Base-by-base conservation (phyloP, 2,113 vertebrate species). In the Triplophysa siluroides region DNA sequence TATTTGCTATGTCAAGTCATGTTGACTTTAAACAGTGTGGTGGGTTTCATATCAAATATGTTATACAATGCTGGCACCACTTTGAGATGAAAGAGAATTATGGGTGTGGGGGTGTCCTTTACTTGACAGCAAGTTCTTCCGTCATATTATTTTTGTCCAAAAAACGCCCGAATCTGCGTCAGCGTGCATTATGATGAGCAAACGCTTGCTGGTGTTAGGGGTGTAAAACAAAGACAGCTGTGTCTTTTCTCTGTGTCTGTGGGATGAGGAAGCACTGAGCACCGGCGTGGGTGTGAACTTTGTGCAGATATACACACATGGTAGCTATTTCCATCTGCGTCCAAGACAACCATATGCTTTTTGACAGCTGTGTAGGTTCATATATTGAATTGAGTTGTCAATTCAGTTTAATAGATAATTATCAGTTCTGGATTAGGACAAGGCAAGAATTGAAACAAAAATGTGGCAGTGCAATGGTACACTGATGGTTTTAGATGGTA, bases 181-280 rank as follows among this genome's bases (percentile, higher is more conserved):
- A 78, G 68, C 73, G 78, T 68, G 61, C 70, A 45, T 83, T 83
- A 81, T 82, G 78, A 45, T 50, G 60, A 81, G 67, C 74, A 62
- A 73, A 72, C 2, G 73, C 60, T 76, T 68, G 79, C 72, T 77
- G 71, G 79, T 33, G 29, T 64, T 74, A 62, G 14, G 79, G 78
- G 68, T 64, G 67, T 58, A 84, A 86, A 85, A 85, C 89, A 91
- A 86, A 88, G 84, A 85, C 90, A 90, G 88, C 88, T 91, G 89
- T 87, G 87, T 77, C 71, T 85, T 68, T 62, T 87, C 84, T 80
- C 85, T 79, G 41, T 76, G 63, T 61, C 33, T 79, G 58, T 29
- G 77, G 87, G 85, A 90, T 91, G 87, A 89, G 85, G 75, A 62
- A 75, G 69, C 50, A 50, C 43, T 41, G 18, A 77, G 66, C 33